phyloP scores from a whole-genome alignment of 1,140 invertebrate genomes.

The Bilobella aurantiaca region DNA sequence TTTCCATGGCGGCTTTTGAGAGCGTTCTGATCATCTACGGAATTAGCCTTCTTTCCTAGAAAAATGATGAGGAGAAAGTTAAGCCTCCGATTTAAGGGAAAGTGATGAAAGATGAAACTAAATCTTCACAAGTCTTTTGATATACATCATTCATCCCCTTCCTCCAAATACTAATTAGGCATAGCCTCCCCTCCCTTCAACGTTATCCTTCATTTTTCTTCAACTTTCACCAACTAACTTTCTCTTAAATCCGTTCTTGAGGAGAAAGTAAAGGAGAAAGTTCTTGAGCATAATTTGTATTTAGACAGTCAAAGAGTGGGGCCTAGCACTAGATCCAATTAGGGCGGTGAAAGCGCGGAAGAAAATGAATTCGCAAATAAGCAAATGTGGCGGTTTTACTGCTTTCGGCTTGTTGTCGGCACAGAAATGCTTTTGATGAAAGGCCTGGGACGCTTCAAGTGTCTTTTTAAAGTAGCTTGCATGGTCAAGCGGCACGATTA shows the following conservation, averaged over 20 bases:
- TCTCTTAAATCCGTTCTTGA: not conserved
- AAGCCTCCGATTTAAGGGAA: not conserved
- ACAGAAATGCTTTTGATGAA: too few species aligned
- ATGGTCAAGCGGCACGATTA: too few species aligned
- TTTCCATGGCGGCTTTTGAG: not conserved
- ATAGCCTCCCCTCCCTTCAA: not conserved
- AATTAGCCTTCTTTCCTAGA: not conserved
- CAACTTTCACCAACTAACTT: not conserved
- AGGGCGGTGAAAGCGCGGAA: too few species aligned
- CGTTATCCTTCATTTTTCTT: not conserved
- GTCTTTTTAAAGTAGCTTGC: too few species aligned
- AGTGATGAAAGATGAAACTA: not conserved
- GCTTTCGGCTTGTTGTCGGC: too few species aligned
- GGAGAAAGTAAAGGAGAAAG: not conserved
- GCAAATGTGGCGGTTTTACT: too few species aligned
- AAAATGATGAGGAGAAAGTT: not conserved
- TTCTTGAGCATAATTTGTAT: not conserved
- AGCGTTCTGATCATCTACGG: not conserved
- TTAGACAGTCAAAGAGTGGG: too few species aligned
- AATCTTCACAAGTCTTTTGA: not conserved
- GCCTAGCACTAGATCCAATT: too few species aligned
- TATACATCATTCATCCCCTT: conserved; percentile 1
- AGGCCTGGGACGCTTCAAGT: too few species aligned
- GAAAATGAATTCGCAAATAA: not conserved
- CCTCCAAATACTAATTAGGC: conserved; percentile 4